These are phyloP conservation scores for Oxyura jamaicensis DNA, from an alignment of 2,113 vertebrate genomes.

Conservation along the genomic window DNA sequence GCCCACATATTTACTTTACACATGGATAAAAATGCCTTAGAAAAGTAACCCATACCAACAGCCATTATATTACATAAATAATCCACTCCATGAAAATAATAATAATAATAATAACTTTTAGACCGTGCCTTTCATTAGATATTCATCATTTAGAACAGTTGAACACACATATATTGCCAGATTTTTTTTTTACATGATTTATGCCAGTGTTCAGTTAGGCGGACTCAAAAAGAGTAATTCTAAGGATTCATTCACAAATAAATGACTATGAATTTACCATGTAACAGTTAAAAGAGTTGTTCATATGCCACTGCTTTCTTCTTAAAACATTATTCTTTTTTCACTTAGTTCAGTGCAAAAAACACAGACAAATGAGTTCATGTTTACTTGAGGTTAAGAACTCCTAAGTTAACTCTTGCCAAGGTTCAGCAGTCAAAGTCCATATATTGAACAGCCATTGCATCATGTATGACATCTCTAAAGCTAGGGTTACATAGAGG, in stretches of 20 bases:
- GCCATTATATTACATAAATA: background rate
- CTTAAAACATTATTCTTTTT: background rate
- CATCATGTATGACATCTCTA: background rate
- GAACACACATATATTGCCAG: rapidly evolving
- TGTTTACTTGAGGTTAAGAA: background rate
- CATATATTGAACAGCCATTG: background rate
- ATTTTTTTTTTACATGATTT: background rate
- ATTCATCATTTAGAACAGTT: background rate
- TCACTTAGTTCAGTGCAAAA: background rate
- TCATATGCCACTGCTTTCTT: background rate
- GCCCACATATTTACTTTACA: background rate
- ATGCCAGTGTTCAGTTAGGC: background rate
- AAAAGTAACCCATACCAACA: background rate
- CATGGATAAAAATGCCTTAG: background rate
- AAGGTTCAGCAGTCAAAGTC: background rate
- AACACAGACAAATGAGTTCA: background rate
- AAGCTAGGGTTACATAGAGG: background rate
- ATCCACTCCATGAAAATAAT: background rate
- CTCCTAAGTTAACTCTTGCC: background rate
- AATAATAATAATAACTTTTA: background rate
- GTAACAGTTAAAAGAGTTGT: background rate
- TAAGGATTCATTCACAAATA: background rate
- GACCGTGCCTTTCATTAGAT: background rate
- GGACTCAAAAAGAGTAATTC: background rate
- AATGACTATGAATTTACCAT: background rate